phyloP scores from a whole-genome alignment of 1,140 invertebrate species.

The Anastatus disparis region DNA sequence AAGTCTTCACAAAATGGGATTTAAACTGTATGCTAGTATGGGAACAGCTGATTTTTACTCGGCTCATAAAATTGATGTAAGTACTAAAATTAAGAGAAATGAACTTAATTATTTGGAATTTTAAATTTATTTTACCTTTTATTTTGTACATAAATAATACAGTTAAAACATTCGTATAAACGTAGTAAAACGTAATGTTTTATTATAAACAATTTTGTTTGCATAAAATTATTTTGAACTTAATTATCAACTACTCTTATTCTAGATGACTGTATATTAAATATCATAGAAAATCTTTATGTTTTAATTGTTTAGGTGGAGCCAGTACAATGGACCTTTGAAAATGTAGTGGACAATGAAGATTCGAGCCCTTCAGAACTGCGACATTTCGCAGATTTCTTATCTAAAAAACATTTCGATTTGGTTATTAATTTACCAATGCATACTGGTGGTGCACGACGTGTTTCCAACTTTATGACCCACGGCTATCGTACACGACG shows the following conservation, averaged over 20 bases:
- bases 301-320: no score
- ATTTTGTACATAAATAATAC: no score
- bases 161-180: no score
- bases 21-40: constrained; percentile 95
- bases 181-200: no score
- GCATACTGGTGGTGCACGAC: constrained; percentile 85
- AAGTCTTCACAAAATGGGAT: constrained; percentile 89
- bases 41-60: constrained; percentile 98
- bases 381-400: constrained; percentile 88
- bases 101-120: no score
- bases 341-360: constrained; percentile 81
- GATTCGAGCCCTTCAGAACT: constrained; percentile 82
- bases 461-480: constrained; percentile 95
- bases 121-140: no score
- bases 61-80: constrained; percentile 90
- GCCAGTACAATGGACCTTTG: constrained; percentile 97
- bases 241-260: no score
- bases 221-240: no score
- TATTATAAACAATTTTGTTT: no score
- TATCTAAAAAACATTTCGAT: constrained; percentile 94
- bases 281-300: no score
- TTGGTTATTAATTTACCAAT: constrained; percentile 98
- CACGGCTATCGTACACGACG: constrained; percentile 93
- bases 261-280: no score
- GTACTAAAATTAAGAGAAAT: no score